These are phyloP conservation scores for Leptobrachium ailaonicum DNA, from an alignment of 2,113 vertebrate genomes.

Conservation along the genomic window DNA sequence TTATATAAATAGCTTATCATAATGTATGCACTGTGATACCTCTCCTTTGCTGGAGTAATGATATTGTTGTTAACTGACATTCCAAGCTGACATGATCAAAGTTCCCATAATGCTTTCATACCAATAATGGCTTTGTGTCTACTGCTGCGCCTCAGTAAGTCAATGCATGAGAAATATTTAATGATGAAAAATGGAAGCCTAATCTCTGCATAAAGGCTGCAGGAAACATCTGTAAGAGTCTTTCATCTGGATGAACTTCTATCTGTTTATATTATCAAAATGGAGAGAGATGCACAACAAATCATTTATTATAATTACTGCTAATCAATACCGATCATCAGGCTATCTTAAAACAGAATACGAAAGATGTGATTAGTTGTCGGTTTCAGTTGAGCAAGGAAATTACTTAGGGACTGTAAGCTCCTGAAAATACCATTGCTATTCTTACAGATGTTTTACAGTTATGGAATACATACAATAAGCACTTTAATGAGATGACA, in stretches of 20 bases:
- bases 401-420: background rate
- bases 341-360: constrained; percentile 39
- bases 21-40: no score
- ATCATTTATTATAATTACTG: constrained; percentile 42
- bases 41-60: background rate
- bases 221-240: constrained; percentile 38
- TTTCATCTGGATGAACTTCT: constrained; percentile 8
- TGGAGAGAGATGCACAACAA: constrained; percentile 12
- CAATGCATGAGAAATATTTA: constrained; percentile 38
- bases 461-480: constrained; percentile 2
- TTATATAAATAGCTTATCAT: no score
- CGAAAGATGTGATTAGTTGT: constrained; percentile 44
- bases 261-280: constrained; percentile 42
- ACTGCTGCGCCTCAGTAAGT: background rate
- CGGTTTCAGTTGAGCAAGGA: constrained; percentile 27
- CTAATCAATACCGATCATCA: constrained; percentile 46
- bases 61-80: background rate
- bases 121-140: background rate
- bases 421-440: constrained; percentile 5
- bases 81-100: constrained; percentile 5
- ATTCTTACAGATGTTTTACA: constrained; percentile 33
- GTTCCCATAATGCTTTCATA: background rate
- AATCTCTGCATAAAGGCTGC: background rate
- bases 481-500: constrained; percentile 19
- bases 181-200: constrained; percentile 27